phyloP scores from a whole-genome alignment of 2,888 invertebrate species.

The Catocala nupta region DNA sequence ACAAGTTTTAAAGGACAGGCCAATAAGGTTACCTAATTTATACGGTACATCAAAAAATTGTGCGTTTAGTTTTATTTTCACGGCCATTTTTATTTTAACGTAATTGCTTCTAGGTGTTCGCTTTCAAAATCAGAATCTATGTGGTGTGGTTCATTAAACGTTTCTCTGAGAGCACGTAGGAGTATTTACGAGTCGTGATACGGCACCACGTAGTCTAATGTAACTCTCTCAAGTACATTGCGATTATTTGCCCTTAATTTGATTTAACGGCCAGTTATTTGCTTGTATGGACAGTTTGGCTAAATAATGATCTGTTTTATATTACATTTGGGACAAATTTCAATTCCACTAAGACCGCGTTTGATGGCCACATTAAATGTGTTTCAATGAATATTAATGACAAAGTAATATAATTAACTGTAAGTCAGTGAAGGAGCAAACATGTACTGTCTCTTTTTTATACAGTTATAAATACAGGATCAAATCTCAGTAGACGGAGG shows the following conservation, averaged over 20 bases:
- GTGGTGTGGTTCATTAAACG: constrained; percentile 61
- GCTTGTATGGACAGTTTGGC: not conserved
- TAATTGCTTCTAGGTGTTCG: constrained; percentile 6
- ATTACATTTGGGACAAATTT: not conserved
- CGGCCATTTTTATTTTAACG: not conserved
- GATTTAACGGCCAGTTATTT: constrained; percentile 6
- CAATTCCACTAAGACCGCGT: not conserved
- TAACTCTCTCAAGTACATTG: constrained; percentile 43
- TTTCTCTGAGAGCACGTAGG: constrained; percentile 60
- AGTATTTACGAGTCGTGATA: constrained; percentile 60
- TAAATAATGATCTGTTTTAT: constrained; percentile 3
- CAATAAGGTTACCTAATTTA: no score
- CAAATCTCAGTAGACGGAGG: no score
- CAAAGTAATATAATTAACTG: no score
- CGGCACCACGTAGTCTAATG: constrained; percentile 21
- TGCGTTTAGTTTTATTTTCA: not conserved
- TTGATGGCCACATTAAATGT: not conserved
- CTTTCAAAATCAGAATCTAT: constrained; percentile 14
- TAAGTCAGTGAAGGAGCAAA: no score
- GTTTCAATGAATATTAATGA: not conserved
- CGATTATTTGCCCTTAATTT: constrained; percentile 36
- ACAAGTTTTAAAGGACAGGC: no score
- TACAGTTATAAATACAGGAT: no score
- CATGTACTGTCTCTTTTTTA: no score
- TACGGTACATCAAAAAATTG: no score